A percentile compares a stretch with the other conserved stretches of the same genome.
These are phyloP conservation scores for Thamnaconus septentrionalis DNA, from an alignment of 2,113 vertebrate genomes.

Conservation along the genomic window DNA sequence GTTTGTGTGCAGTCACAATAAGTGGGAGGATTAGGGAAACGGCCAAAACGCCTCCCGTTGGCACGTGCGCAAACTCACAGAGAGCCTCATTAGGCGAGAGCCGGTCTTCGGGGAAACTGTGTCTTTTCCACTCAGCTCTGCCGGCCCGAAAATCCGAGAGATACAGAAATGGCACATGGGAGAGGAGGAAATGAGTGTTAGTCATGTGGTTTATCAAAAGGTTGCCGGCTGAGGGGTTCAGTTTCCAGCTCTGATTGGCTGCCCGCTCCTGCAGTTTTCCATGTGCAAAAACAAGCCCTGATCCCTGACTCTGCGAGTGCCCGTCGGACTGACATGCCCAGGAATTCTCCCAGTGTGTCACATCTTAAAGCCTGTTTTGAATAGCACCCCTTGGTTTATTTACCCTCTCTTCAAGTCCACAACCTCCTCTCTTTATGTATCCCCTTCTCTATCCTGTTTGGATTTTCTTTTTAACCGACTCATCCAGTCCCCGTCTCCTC, in stretches of 20 bases:
- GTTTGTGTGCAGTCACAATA: slow-evolving; percentile 37
- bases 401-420: neutral
- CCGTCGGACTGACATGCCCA: neutral
- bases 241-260: slow-evolving; percentile 7
- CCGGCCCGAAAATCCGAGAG: slow-evolving; percentile 19
- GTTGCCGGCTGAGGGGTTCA: neutral
- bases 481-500: slow-evolving; percentile 22
- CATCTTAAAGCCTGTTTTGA: no score
- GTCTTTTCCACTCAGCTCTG: slow-evolving; percentile 50
- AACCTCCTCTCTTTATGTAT: neutral
- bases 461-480: slow-evolving; percentile 3
- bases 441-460: neutral
- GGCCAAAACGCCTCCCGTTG: slow-evolving; percentile 49
- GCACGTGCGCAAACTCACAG: slow-evolving; percentile 38
- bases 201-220: slow-evolving; percentile 33
- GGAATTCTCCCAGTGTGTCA: no score
- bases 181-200: slow-evolving; percentile 62
- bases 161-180: slow-evolving; percentile 35
- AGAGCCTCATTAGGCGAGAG: slow-evolving; percentile 50
- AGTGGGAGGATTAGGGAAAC: slow-evolving; percentile 39
- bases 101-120: slow-evolving; percentile 29
- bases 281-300: slow-evolving; percentile 24
- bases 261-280: slow-evolving; percentile 20
- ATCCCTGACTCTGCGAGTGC: slow-evolving; percentile 14
- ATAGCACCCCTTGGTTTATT: no score